These are phyloP conservation scores for Microdon myrmicae DNA, from an alignment of 2,888 invertebrate genomes.

Conservation along the genomic window DNA sequence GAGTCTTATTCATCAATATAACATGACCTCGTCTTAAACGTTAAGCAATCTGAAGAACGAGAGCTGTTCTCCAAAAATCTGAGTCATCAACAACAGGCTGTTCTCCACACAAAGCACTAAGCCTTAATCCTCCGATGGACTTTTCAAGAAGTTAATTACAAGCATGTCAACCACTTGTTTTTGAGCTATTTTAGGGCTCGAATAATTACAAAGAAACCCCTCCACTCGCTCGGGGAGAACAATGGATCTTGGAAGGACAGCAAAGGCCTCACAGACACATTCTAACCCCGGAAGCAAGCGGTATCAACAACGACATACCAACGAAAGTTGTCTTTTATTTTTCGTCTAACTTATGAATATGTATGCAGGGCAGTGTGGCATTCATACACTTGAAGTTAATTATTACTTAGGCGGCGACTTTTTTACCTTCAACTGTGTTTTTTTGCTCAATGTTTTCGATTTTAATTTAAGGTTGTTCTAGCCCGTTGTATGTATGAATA, in stretches of 20 bases:
- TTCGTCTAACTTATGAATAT: slow-evolving; percentile 41
- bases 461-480: too few relatives aligned
- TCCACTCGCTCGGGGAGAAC: background rate
- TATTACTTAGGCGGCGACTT: slow-evolving; percentile 1
- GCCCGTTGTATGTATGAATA: slow-evolving; percentile 28
- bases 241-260: background rate
- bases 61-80: too few relatives aligned
- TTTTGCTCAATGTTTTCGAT: too few relatives aligned
- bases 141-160: slow-evolving; percentile 19
- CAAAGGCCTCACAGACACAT: background rate
- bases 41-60: too few relatives aligned
- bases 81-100: too few relatives aligned
- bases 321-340: slow-evolving; percentile 38
- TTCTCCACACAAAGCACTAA: slow-evolving; percentile 22
- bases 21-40: too few relatives aligned
- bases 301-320: too few relatives aligned
- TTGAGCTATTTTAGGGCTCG: slow-evolving; percentile 20
- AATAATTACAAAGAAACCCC: slow-evolving; percentile 26
- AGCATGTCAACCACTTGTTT: slow-evolving; percentile 11
- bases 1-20: too few relatives aligned
- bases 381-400: slow-evolving; percentile 20
- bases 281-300: slow-evolving; percentile 5
- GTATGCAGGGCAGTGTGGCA: slow-evolving; percentile 31
- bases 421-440: slow-evolving; percentile 6
- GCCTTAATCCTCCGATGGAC: background rate